phyloP scores from a whole-genome alignment of 2,888 invertebrate genomes.

The Cosmia trapezina region DNA sequence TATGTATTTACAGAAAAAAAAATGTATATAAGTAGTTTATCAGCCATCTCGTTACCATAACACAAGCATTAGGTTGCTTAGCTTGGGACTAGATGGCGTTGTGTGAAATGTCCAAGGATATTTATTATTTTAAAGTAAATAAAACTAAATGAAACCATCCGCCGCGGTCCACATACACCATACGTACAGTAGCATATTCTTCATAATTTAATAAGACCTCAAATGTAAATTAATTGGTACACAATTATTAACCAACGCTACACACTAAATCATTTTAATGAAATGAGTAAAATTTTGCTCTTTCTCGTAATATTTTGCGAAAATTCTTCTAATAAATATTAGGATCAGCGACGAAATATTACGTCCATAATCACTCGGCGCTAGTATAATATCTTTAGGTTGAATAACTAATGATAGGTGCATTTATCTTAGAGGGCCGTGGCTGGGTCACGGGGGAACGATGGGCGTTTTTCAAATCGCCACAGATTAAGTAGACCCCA shows the following conservation, averaged over 20 bases:
- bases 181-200: slow-evolving; percentile 11
- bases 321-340: slow-evolving; percentile 61
- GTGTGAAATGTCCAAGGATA: too few species aligned
- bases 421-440: slow-evolving; percentile 65
- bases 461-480: slow-evolving; percentile 59
- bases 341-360: slow-evolving; percentile 65
- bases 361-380: slow-evolving; percentile 64
- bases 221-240: slow-evolving; percentile 52
- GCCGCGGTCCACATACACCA: background rate
- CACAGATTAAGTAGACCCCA: slow-evolving; percentile 52
- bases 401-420: slow-evolving; percentile 65
- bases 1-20: too few species aligned
- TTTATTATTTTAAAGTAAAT: too few species aligned
- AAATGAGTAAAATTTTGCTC: slow-evolving; percentile 54
- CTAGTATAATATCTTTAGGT: slow-evolving; percentile 66
- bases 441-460: slow-evolving; percentile 63
- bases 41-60: too few species aligned
- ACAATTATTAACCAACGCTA: slow-evolving; percentile 58
- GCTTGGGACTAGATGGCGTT: too few species aligned
- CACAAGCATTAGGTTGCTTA: too few species aligned
- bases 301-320: slow-evolving; percentile 54
- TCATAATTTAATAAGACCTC: slow-evolving; percentile 32
- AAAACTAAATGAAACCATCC: slow-evolving; percentile 2
- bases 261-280: slow-evolving; percentile 54
- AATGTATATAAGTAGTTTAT: too few species aligned